These are phyloP conservation scores for Barbus barbus DNA, from an alignment of 2,113 vertebrate genomes.

Conservation along the genomic window DNA sequence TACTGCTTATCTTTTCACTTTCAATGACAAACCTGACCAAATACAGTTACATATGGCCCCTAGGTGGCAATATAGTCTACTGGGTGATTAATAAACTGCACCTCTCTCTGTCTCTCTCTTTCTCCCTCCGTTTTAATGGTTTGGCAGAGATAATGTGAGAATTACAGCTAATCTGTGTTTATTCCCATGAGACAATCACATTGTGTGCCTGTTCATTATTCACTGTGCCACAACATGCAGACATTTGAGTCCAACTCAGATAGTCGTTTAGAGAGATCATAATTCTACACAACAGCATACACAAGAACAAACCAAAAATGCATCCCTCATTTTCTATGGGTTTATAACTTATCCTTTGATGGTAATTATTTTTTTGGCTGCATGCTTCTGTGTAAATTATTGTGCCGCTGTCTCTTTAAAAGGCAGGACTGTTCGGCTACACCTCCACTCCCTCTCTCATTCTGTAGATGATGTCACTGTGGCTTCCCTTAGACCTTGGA, in stretches of 20 bases:
- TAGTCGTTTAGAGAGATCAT: constrained; percentile 29
- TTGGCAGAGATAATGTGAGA: constrained; percentile 52
- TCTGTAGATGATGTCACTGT: constrained; percentile 68
- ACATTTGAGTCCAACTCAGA: constrained; percentile 36
- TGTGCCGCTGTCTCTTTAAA: constrained; percentile 65
- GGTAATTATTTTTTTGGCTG: neutral
- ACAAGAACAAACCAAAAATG: neutral
- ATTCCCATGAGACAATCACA: constrained; percentile 49
- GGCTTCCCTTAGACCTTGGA: constrained; percentile 60
- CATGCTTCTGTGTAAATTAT: neutral
- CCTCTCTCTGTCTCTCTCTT: neutral
- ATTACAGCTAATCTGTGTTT: constrained; percentile 52
- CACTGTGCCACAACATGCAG: constrained; percentile 37
- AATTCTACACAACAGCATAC: constrained; percentile 3
- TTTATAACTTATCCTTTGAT: neutral
- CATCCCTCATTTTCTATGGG: neutral
- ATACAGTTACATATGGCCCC: constrained; percentile 32
- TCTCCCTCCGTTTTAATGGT: constrained; percentile 40
- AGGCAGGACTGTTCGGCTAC: constrained; percentile 62
- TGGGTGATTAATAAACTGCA: neutral
- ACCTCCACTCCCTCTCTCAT: constrained; percentile 50
- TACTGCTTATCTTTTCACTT: neutral
- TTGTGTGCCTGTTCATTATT: constrained; percentile 45
- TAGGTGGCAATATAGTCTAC: constrained; percentile 58
- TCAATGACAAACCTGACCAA: neutral